Evolutionary conservation across 2,113 vertebrate species (phyloP).

Genomic region (Cyprinodon brontotheroides): DNA sequence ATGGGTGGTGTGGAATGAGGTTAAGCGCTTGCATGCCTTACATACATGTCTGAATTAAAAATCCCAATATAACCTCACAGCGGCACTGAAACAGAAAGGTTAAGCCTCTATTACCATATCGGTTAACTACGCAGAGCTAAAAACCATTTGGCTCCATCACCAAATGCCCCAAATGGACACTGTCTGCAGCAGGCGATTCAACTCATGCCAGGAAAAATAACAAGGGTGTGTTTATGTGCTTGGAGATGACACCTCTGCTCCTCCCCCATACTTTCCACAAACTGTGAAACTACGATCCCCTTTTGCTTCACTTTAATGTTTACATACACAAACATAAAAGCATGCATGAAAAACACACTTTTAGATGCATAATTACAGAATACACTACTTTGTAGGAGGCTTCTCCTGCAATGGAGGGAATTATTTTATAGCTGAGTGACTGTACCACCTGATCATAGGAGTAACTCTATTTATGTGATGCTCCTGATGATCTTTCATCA

Average conservation of each 20-base stretch:
- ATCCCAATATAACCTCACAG: conserved; percentile 2
- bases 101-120: conserved; percentile 35
- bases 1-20: conserved; percentile 39
- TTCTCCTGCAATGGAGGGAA: neutral
- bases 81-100: conserved; percentile 25
- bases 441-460: conserved; percentile 29
- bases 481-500: neutral
- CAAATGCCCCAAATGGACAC: conserved; percentile 56
- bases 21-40: conserved; percentile 46
- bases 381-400: conserved; percentile 9
- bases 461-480: conserved; percentile 6
- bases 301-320: conserved; percentile 45
- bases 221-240: conserved; percentile 61
- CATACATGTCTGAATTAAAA: conserved; percentile 7
- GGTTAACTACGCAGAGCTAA: conserved; percentile 38
- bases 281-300: conserved; percentile 32
- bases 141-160: conserved; percentile 58
- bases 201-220: conserved; percentile 40
- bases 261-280: conserved; percentile 22
- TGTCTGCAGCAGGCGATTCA: conserved; percentile 31
- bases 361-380: conserved; percentile 13
- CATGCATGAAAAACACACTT: neutral
- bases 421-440: conserved; percentile 36
- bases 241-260: conserved; percentile 54
- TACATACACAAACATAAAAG: conserved; percentile 28